phyloP scores from a whole-genome alignment of 2,797 vertebrate species.

The Artibeus jamaicensis region DNA sequence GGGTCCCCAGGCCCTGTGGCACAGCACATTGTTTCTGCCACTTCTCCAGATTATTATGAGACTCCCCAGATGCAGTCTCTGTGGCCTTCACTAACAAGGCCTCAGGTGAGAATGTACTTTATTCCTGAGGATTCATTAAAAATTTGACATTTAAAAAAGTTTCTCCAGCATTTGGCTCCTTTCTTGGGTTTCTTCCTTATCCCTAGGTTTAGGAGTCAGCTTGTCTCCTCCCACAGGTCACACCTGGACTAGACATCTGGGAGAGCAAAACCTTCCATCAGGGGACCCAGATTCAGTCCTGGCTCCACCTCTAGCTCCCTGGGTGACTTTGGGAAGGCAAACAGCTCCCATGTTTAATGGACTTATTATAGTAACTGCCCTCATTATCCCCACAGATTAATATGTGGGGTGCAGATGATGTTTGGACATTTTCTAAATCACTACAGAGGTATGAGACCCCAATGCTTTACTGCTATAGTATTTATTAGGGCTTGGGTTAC shows the following conservation, averaged over 20 bases:
- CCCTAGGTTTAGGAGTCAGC: not conserved
- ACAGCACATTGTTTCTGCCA: not conserved
- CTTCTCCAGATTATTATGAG: not conserved
- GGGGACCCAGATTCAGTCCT: not conserved
- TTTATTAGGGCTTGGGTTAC: not conserved
- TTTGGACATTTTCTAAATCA: not conserved
- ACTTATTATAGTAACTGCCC: not conserved
- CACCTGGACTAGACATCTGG: not conserved
- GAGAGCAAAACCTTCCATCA: not conserved
- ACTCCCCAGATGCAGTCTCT: not conserved
- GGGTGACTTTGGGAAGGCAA: not conserved
- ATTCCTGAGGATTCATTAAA: constrained; percentile 8
- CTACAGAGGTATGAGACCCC: not conserved
- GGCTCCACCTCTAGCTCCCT: not conserved
- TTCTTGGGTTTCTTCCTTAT: not conserved
- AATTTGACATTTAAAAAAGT: not conserved
- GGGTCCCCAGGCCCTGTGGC: not conserved
- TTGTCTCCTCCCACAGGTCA: not conserved
- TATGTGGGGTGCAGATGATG: not conserved
- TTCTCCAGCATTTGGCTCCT: not conserved
- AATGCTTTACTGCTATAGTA: not conserved
- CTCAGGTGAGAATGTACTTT: not conserved
- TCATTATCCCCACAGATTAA: not conserved
- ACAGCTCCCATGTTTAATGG: not conserved
- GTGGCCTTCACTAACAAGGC: not conserved